Conservation (phyloP, 2,888 invertebrate genomes). For the Melanostoma scalare region DNA sequence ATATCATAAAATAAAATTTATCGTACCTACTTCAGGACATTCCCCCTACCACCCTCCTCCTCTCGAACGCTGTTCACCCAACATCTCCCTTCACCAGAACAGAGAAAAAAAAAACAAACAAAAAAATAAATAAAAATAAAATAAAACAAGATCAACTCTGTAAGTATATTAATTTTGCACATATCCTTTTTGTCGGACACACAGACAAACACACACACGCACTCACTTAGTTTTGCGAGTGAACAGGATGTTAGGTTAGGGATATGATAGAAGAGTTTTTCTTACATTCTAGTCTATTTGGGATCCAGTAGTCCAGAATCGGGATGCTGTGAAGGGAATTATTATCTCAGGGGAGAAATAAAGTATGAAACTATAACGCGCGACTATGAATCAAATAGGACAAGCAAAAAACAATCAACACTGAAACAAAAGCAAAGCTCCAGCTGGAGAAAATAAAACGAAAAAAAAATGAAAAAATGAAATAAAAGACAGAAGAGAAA, state of each 20-base stretch:
- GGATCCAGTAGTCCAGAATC: slow-evolving; percentile 1
- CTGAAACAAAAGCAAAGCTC: slow-evolving; percentile 47
- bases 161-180: slow-evolving; percentile 62
- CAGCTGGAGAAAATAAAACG: neutral
- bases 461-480: slow-evolving; percentile 22
- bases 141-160: slow-evolving; percentile 35
- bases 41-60: neutral
- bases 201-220: neutral
- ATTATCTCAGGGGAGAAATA: slow-evolving; percentile 68
- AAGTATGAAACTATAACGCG: slow-evolving; percentile 70
- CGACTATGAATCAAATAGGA: slow-evolving; percentile 68
- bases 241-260: slow-evolving; percentile 7
- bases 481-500: slow-evolving; percentile 14
- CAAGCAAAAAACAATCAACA: slow-evolving; percentile 65
- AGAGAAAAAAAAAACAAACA: neutral
- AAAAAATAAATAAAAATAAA: slow-evolving; percentile 5
- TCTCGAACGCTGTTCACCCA: too few species aligned
- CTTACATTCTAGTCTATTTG: slow-evolving; percentile 37
- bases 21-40: slow-evolving; percentile 49
- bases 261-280: slow-evolving; percentile 10
- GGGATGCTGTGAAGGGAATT: slow-evolving; percentile 18
- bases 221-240: neutral
- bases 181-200: slow-evolving; percentile 36
- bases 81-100: too few species aligned
- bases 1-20: slow-evolving; percentile 71